Base-by-base conservation (phyloP, 2,888 invertebrate species). In the Apamea crenata region DNA sequence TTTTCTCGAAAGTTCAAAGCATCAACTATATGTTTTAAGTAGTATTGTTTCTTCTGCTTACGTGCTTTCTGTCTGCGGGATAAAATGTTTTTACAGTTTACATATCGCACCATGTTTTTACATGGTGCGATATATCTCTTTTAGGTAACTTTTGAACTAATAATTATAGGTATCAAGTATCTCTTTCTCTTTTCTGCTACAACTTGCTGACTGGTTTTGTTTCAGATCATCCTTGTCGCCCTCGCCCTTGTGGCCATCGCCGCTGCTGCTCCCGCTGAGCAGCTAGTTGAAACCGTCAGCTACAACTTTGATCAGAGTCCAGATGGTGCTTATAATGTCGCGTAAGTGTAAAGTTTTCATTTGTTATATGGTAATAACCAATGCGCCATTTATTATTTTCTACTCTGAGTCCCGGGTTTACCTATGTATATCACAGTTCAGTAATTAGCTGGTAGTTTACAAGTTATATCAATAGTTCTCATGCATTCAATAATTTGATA, bases 201-300 rank as follows among this genome's bases (percentile, higher is more conserved):
- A 44, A 16, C 2, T 63, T 16, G 12, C 77, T 21, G 14, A 44
- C 1, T 65, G 67, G 5, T 80, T 50, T 25, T 82, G 71, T 65
- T 84, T 61, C n/a, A 88, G 88, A 78, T 85, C 61, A 56, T 95
- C 86, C 83, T 92, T 53, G 94, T 93, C 85, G 93, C 92, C 72
- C 90, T 95, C 75, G 95, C 95, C 88, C 88, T 96, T 21, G 94
- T 94, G 93, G 96, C 95, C 69, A 81, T 92, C 81, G 94, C 91
- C 66, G 88, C 87, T 69, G 95, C 96, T 78, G 93, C 91, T 59
- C 93, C 94, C n/a, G 88, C 78, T 2, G 92, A 89, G 0, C 91
- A 91, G 70, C 86, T 84, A 0, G 14, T 50, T 8, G 81, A 91
- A 85, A 95, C 94, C 87, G 18, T 96, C n/a, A 92, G 91, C 59